These are phyloP conservation scores for Drosophila imparisetae DNA, from an alignment of 2,888 invertebrate genomes.

Conservation along the genomic window DNA sequence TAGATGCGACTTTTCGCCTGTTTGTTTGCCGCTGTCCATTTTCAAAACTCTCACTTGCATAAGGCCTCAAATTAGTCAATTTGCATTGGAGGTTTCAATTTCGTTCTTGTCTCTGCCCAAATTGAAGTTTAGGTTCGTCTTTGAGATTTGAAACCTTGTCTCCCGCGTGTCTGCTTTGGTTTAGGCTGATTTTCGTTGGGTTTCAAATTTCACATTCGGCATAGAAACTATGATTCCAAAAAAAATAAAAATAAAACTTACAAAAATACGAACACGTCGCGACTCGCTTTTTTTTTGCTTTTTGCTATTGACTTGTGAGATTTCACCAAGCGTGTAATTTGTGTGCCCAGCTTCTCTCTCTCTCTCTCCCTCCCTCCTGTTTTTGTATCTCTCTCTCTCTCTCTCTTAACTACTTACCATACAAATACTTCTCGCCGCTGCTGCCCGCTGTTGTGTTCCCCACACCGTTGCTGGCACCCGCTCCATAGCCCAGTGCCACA, in stretches of 20 bases:
- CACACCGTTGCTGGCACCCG: constrained; percentile 64
- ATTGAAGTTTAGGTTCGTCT: constrained; percentile 20
- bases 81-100: constrained; percentile 12
- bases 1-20: constrained; percentile 22
- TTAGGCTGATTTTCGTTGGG: constrained; percentile 17
- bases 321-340: constrained; percentile 78
- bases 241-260: constrained; percentile 31
- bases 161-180: constrained; percentile 18
- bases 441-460: constrained; percentile 58
- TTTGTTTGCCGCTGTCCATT: not conserved
- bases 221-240: constrained; percentile 45
- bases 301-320: constrained; percentile 80
- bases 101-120: not conserved
- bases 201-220: constrained; percentile 78
- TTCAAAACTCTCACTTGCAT: constrained; percentile 18
- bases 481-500: constrained; percentile 74
- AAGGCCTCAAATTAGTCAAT: constrained; percentile 1
- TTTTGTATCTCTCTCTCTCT: not conserved
- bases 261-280: constrained; percentile 19
- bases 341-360: constrained; percentile 28
- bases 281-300: constrained; percentile 28
- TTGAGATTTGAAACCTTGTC: constrained; percentile 6
- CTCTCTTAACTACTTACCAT: constrained; percentile 78
- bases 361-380: not conserved
- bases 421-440: constrained; percentile 83